Conservation (phyloP, 2,888 invertebrate genomes). For the Lepidocyrtinus sp. region DNA sequence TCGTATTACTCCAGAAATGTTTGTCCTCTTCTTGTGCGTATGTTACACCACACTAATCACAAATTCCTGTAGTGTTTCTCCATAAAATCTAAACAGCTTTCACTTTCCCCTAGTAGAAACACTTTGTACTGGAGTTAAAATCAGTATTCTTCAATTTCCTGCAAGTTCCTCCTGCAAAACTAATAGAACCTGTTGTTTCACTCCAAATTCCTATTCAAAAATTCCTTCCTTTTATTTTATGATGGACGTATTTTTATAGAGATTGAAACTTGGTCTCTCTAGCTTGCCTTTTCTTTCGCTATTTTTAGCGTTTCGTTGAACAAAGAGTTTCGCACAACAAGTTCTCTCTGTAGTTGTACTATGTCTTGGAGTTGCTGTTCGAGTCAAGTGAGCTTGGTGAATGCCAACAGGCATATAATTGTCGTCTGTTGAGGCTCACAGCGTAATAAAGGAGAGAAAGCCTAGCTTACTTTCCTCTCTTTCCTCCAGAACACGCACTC, state of each 20-base stretch:
- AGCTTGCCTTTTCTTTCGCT: background rate
- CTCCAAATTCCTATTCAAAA: constrained; percentile 3
- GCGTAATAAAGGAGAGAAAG: constrained; percentile 50
- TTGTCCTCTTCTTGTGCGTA: too few species aligned
- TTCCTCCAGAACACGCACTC: constrained; percentile 3
- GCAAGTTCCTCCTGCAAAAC: background rate
- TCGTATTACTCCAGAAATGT: background rate
- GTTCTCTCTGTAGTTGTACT: too few species aligned
- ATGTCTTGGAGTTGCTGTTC: background rate
- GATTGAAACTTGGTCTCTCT: background rate
- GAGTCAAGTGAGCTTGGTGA: constrained; percentile 60
- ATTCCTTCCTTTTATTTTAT: constrained; percentile 9
- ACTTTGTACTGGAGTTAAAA: too few species aligned
- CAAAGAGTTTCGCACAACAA: constrained; percentile 17
- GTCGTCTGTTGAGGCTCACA: constrained; percentile 36
- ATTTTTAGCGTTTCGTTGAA: constrained; percentile 1
- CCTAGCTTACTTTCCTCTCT: background rate
- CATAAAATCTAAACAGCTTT: too few species aligned
- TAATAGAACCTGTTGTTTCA: constrained; percentile 14
- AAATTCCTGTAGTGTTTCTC: constrained; percentile 1
- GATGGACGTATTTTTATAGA: constrained; percentile 19
- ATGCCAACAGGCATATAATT: constrained; percentile 64
- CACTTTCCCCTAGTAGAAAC: too few species aligned
- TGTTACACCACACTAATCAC: background rate
- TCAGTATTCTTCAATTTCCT: background rate